Percentiles rank a stretch among this genome's conserved stretches.
Evolutionary conservation across 2,888 invertebrate species (phyloP).

Genomic region (Amiota mariae): DNA sequence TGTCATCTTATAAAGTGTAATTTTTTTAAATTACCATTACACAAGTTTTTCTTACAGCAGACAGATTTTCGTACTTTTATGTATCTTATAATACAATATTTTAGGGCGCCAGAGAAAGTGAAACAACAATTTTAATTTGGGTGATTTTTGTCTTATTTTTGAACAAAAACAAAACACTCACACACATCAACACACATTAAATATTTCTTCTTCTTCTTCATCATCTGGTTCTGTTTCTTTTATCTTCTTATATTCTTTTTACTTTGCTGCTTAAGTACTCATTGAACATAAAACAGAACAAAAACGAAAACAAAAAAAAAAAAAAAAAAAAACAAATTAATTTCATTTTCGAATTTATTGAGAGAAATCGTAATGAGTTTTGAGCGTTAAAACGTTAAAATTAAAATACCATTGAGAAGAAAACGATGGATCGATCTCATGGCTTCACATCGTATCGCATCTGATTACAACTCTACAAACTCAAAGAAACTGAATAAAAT

Average conservation of each 20-base stretch:
- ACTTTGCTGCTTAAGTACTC: not conserved
- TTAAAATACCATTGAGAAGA: constrained; percentile 22
- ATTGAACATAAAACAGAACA: constrained; percentile 9
- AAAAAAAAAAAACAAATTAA: constrained; percentile 6
- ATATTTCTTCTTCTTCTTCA: too few species aligned
- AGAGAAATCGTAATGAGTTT: constrained; percentile 65
- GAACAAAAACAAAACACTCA: constrained; percentile 2
- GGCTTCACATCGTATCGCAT: too few species aligned
- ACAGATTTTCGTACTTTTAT: too few species aligned
- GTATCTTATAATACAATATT: not conserved
- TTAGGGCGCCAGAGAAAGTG: constrained; percentile 62
- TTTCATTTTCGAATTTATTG: constrained; percentile 46
- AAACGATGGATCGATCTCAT: constrained; percentile 13
- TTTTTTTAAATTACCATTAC: too few species aligned
- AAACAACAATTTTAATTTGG: constrained; percentile 56
- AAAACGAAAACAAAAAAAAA: not conserved
- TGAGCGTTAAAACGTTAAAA: constrained; percentile 38
- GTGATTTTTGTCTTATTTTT: constrained; percentile 9
- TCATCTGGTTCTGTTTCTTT: not conserved
- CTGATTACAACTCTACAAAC: too few species aligned
- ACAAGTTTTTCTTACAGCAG: too few species aligned
- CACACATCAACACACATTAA: not conserved
- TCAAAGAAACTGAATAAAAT: too few species aligned
- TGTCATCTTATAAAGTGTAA: too few species aligned
- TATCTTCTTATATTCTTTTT: not conserved